Evolutionary conservation across 2,113 vertebrate genomes (phyloP), one percentile per base, ranked within the genome.

Genomic region (Cebidichthys violaceus): DNA sequence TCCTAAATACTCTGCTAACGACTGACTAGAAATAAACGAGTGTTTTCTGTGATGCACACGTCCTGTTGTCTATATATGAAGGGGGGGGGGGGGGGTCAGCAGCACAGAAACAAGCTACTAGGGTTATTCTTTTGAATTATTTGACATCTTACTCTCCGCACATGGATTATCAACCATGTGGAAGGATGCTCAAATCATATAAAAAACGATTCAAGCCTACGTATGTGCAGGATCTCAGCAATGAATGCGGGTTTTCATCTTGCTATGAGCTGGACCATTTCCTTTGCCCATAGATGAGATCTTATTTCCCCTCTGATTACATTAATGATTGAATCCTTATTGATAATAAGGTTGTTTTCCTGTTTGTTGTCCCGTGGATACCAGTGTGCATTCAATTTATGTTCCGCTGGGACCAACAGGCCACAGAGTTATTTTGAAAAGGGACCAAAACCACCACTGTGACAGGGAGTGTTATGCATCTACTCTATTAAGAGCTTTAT

Each of bases 231-330:
- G 64, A 81, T 70, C 61, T 77, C 33, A 17, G 43, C 31, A 52
- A 33, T 79, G 33, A 66, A 77, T 77, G 31, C 70, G 71, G 35
- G 64, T 82, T 79, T 85, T 72, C 64, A 65, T 90, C 68, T 72
- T 65, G 57, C 57, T 64, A 68, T 66, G 24, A 75, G 81, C 70
- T 65, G 55, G 52, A 83, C 31, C 47, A 75, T 88, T 87, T 92
- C 82, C 77, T 52, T 68, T 39, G 29, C 70, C 55, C 15, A 68
- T 79, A 90, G 87, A 93, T 84, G 77, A 86, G 80, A 85, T 88
- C 75, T 73, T 87, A 78, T 90, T 91, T 91, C 86, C 92, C 89
- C 80, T 35, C 79, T 91, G 80, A 92, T 91, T 90, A 83, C 84
- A 89, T 78, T 85, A 86, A 79, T 85, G 52, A 90, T 71, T 85